A percentile compares a stretch with the other conserved stretches of the same genome.
Evolutionary conservation across 1,140 invertebrate species (phyloP).

Genomic region (Atta cephalotes): DNA sequence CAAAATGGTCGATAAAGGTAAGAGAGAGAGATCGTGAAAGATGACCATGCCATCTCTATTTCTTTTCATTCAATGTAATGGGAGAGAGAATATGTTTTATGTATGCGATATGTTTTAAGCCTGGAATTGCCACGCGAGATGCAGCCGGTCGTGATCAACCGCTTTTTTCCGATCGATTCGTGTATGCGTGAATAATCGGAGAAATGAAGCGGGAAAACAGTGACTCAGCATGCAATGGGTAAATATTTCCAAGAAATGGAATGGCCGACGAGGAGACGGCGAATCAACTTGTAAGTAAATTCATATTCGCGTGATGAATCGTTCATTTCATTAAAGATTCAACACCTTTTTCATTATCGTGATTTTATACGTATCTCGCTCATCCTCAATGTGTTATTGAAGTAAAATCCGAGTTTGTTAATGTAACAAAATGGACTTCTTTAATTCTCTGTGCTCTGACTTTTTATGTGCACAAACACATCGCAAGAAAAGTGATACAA

Average conservation of each 20-base stretch:
- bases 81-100: no score
- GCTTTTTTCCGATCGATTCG: not conserved
- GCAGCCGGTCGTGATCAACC: not conserved
- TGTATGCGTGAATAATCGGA: not conserved
- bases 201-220: not conserved
- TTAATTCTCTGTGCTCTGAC: no score
- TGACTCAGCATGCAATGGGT: not conserved
- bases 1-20: no score
- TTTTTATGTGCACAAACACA: no score
- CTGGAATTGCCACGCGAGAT: not conserved
- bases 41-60: no score
- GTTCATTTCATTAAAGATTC: not conserved
- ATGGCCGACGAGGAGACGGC: not conserved
- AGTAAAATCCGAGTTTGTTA: not conserved
- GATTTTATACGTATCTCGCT: not conserved
- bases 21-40: no score
- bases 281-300: not conserved
- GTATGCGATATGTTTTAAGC: not conserved
- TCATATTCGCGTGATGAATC: not conserved
- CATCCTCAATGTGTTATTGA: not conserved
- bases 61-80: no score
- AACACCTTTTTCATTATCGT: not conserved
- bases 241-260: conserved; percentile 7
- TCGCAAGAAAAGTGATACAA: no score
- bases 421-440: not conserved